Evolutionary conservation across 92 coral and sea anemone genomes (phyloP), one percentile per base, ranked within the genome.

Genomic region (Porites cylindrica): DNA sequence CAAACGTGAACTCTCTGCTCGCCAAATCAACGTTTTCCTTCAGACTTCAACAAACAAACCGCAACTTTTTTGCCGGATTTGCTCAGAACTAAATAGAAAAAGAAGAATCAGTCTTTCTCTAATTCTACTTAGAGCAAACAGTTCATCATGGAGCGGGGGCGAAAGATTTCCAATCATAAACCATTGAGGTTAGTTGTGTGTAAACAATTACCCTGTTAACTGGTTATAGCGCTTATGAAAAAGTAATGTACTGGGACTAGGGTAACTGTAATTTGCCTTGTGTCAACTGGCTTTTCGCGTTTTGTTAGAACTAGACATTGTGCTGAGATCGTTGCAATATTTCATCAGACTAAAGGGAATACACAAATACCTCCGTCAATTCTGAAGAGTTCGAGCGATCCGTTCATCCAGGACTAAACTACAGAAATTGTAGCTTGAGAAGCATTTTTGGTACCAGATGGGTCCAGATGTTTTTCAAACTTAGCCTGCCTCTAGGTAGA

Each of bases 101-200:
- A 61, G 16, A 26, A 77, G 53, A 77, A 6, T 18, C 18, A 29
- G 7, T 53, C 9, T 4, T 77, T 38, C 26, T 58, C 63, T 47
- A 73, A 72, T 47, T n/a, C 14, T 50, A 14, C 8, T 26, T 12
- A 16, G 51, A 47, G 51, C 62, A 17, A 0, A 50, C 13, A 10
- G 16, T 56, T 14, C 16, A 64, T 20, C 61, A 83, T 73, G 87
- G 87, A 83, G 4, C 20, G 51, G 8, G 14, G 29, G 54, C 72
- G 87, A 63, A 83, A 83, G 66, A 72, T 83, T 73, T 83, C 87
- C 18, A 83, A 83, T 63, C 87, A 83, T 23, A 73, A 83, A 51
- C 87, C 87, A 1, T 26, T 83, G 1, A 83, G 87, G 87, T 83
- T 20, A 23, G 87, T 64, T 59, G 4, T n/a, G 43, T 54, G 50